Percentiles rank a stretch among this genome's conserved stretches.
phyloP scores from a whole-genome alignment of 2,888 invertebrate genomes.

The Cremastinae sp. region DNA sequence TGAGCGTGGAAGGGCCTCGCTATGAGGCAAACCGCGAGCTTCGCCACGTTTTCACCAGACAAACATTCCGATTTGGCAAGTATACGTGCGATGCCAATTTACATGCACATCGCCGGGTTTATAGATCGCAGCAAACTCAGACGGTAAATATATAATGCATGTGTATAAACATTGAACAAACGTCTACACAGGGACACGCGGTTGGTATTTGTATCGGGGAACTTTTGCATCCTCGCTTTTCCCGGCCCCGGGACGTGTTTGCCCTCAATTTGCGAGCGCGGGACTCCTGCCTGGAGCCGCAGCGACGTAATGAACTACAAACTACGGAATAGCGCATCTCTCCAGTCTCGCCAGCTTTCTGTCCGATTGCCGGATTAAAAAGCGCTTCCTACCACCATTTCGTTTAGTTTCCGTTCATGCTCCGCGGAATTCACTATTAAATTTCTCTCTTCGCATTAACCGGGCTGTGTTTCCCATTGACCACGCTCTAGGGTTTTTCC shows the following conservation, averaged over 20 bases:
- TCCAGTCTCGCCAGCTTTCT: conserved; percentile 43
- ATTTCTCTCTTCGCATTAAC: too few species aligned
- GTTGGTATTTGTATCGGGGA: not conserved
- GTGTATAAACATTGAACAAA: conserved; percentile 21
- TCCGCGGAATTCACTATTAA: conserved; percentile 24
- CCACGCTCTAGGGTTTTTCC: too few species aligned
- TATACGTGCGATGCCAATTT: conserved; percentile 2
- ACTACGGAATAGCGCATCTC: conserved; percentile 58
- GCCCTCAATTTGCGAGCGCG: conserved; percentile 57
- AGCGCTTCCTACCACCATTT: too few species aligned
- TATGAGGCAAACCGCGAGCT: conserved; percentile 25
- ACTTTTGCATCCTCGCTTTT: conserved; percentile 37
- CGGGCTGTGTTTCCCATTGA: too few species aligned
- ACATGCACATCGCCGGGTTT: not conserved
- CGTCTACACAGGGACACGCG: not conserved
- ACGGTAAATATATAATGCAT: conserved; percentile 6
- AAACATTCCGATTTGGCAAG: conserved; percentile 43
- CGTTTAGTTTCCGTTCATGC: conserved; percentile 26
- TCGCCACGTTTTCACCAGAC: conserved; percentile 44
- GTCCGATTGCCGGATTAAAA: conserved; percentile 47
- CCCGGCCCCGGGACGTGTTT: conserved; percentile 50
- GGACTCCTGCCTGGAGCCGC: too few species aligned
- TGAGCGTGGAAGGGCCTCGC: conserved; percentile 12
- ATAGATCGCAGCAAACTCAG: conserved; percentile 6
- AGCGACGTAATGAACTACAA: conserved; percentile 56